Percentiles rank a stretch among this genome's conserved stretches.
Conservation (phyloP, 1,140 invertebrate genomes). For the Aphidius ervi region DNA sequence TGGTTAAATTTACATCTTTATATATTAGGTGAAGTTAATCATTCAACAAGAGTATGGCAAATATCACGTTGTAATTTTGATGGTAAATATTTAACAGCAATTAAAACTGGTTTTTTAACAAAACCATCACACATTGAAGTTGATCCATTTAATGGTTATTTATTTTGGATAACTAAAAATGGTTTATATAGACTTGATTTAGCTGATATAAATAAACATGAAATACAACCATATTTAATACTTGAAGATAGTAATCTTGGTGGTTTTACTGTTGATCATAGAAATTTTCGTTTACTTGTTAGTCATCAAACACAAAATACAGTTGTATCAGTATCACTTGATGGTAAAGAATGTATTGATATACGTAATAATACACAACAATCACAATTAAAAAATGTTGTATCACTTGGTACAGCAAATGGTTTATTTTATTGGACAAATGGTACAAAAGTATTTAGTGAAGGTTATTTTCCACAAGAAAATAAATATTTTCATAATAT, state of each 20-base stretch:
- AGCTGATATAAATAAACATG: conserved; percentile 64
- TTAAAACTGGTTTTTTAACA: conserved; percentile 62
- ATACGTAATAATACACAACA: conserved; percentile 71
- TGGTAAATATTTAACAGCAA: conserved; percentile 63
- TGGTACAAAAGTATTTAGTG: conserved; percentile 65
- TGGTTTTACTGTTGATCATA: conserved; percentile 75
- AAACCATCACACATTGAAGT: conserved; percentile 76
- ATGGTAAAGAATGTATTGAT: conserved; percentile 70
- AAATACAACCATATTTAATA: conserved; percentile 56
- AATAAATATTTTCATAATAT: conserved; percentile 73
- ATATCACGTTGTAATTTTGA: conserved; percentile 72
- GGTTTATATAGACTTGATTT: conserved; percentile 78
- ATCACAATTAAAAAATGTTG: conserved; percentile 72
- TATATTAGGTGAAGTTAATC: conserved; percentile 65
- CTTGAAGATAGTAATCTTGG: conserved; percentile 59
- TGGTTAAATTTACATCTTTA: conserved; percentile 84
- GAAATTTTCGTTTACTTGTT: conserved; percentile 75
- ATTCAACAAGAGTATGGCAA: conserved; percentile 60
- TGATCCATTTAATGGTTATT: conserved; percentile 87
- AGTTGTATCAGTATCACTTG: conserved; percentile 73
- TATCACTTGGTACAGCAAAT: conserved; percentile 70
- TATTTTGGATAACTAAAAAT: conserved; percentile 72
- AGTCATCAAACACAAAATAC: conserved; percentile 71
- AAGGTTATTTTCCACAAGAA: conserved; percentile 64
- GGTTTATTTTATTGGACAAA: conserved; percentile 82